A percentile compares a stretch with the other conserved stretches of the same genome.
Conservation (phyloP, 1,140 invertebrate genomes). For the Aporrectodea caliginosa region DNA sequence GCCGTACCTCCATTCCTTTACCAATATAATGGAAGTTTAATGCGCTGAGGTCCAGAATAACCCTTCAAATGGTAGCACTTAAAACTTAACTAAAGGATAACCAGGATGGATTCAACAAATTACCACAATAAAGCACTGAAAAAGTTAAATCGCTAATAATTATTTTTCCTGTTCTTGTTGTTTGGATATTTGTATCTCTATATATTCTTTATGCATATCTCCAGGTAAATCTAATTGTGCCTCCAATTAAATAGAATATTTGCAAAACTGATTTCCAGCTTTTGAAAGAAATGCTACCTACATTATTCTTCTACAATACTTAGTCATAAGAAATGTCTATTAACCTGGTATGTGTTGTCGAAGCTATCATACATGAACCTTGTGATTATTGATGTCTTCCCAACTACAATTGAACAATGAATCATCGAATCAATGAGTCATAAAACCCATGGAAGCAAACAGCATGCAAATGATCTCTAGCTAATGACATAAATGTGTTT, state of each 20-base stretch:
- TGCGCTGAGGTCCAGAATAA: no score
- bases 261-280: neutral
- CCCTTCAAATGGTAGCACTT: no score
- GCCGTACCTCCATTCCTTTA: no score
- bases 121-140: no score
- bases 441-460: neutral
- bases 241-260: neutral
- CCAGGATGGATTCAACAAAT: no score
- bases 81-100: no score
- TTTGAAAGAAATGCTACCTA: neutral
- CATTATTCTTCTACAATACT: neutral
- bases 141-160: no score
- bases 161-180: no score
- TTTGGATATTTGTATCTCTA: no score
- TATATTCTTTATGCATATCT: no score
- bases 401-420: constrained; percentile 66
- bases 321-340: neutral
- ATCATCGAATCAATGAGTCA: neutral
- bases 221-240: neutral
- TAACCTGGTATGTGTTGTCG: constrained; percentile 98
- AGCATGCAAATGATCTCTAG: neutral
- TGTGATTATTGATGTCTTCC: constrained; percentile 98
- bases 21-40: no score
- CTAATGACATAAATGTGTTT: neutral
- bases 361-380: constrained; percentile 99